Conservation (phyloP, 2,888 invertebrate species). For the Ypsolopha scabrella region DNA sequence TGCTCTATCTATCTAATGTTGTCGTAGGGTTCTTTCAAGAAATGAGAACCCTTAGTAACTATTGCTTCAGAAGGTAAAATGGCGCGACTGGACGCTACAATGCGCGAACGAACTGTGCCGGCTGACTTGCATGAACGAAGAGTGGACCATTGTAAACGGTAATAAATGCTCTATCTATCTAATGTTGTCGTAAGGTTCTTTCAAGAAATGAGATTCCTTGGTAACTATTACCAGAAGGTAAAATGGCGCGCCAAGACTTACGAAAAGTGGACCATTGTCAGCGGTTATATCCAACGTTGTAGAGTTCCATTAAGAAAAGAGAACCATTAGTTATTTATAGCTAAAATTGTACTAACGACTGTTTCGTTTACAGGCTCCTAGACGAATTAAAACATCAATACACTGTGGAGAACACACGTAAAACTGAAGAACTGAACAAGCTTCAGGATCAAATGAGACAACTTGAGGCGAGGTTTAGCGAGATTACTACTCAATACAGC, state of each 20-base stretch:
- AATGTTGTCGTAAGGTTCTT: too few relatives aligned
- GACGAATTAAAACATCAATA: conserved; percentile 83
- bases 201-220: too few relatives aligned
- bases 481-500: conserved; percentile 35
- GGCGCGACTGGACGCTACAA: conserved; percentile 64
- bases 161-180: too few relatives aligned
- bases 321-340: too few relatives aligned
- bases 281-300: too few relatives aligned
- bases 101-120: conserved; percentile 69
- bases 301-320: too few relatives aligned
- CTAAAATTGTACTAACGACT: too few relatives aligned
- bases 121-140: conserved; percentile 74
- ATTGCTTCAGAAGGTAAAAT: conserved; percentile 71
- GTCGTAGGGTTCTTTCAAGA: too few relatives aligned
- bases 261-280: conserved; percentile 81
- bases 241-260: conserved; percentile 67
- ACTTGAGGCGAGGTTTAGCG: conserved; percentile 36
- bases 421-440: conserved; percentile 61
- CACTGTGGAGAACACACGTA: conserved; percentile 74
- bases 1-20: too few relatives aligned
- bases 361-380: conserved; percentile 73
- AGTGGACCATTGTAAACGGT: conserved; percentile 81
- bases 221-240: conserved; percentile 73
- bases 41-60: too few relatives aligned
- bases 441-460: conserved; percentile 60